These are phyloP conservation scores for Hepsetus odoe DNA, from an alignment of 2,113 vertebrate species.

Conservation along the genomic window DNA sequence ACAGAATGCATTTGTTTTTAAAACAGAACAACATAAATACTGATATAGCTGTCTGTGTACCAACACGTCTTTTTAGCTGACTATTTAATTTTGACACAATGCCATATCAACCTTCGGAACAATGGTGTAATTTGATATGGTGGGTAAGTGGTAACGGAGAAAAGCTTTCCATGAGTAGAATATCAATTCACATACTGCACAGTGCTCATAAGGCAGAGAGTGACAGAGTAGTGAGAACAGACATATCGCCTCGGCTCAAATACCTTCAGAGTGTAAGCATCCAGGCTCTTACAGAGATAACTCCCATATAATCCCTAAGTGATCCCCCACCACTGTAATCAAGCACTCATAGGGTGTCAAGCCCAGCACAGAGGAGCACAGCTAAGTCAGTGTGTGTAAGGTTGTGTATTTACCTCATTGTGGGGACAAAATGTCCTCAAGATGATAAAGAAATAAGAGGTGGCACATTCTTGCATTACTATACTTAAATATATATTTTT, in stretches of 20 bases:
- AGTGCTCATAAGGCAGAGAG: neutral
- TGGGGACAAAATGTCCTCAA: neutral
- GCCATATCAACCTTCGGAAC: neutral
- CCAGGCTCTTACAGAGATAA: neutral
- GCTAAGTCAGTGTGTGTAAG: neutral
- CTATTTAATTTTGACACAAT: neutral
- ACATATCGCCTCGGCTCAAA: slow-evolving; percentile 14
- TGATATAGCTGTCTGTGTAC: neutral
- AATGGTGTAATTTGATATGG: neutral
- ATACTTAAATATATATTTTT: too few relatives aligned
- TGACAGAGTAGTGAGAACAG: neutral
- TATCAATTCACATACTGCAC: neutral
- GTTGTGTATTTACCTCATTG: neutral
- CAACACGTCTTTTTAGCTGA: neutral
- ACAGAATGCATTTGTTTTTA: neutral
- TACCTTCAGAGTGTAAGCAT: neutral
- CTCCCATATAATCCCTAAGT: neutral
- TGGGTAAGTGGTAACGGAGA: neutral
- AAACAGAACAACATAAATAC: neutral
- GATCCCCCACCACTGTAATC: slow-evolving; percentile 7
- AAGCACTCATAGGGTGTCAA: neutral
- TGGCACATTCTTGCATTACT: too few relatives aligned
- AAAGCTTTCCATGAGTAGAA: neutral
- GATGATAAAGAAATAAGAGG: neutral
- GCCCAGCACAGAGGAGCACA: neutral